A percentile compares a stretch with the other conserved stretches of the same genome.
Evolutionary conservation across 2,113 vertebrate species (phyloP).

Genomic region (Castor canadensis): DNA sequence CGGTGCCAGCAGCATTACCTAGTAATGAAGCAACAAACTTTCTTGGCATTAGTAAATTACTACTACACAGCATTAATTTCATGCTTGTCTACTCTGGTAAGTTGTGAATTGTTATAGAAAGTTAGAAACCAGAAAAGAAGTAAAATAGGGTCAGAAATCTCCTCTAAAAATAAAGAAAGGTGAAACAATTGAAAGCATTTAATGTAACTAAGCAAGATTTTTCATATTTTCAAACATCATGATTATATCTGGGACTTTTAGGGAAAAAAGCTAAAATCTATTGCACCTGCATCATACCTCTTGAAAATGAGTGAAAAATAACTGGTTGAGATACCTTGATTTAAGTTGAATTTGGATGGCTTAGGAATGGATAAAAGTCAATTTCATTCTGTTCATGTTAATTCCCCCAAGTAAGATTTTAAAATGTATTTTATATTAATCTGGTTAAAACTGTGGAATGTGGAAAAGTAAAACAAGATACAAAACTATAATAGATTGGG

Average conservation of each 20-base stretch:
- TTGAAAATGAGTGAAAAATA: constrained; percentile 34
- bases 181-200: not conserved
- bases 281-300: not conserved
- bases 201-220: not conserved
- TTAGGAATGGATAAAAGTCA: not conserved
- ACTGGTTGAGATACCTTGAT: not conserved
- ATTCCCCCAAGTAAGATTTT: constrained; percentile 38
- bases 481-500: not conserved
- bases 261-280: not conserved
- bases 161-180: not conserved
- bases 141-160: constrained; percentile 1
- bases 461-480: not conserved
- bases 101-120: not conserved
- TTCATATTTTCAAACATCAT: not conserved
- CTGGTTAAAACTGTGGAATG: not conserved
- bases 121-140: constrained; percentile 13
- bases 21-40: constrained; percentile 57
- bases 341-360: constrained; percentile 21
- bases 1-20: not conserved
- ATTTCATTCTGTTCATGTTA: constrained; percentile 31
- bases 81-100: constrained; percentile 66
- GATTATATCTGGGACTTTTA: not conserved
- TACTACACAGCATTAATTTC: constrained; percentile 65
- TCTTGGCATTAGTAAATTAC: constrained; percentile 48
- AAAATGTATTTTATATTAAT: not conserved